Evolutionary conservation across 2,888 invertebrate species (phyloP).

Genomic region (Galerucella nymphaeae): DNA sequence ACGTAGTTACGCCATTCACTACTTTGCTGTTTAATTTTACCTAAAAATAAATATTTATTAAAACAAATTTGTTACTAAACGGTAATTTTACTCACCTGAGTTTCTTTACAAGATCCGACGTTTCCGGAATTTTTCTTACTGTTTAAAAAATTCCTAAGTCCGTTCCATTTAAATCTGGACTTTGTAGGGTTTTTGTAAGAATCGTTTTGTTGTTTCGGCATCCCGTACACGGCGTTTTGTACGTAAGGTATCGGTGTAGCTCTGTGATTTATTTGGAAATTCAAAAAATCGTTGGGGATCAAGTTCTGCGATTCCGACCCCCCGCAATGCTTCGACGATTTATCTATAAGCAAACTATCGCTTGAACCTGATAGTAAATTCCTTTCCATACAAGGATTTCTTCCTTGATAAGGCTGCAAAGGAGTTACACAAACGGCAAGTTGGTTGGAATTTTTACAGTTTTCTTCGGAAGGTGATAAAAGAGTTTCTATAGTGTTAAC

Average conservation of each 20-base stretch:
- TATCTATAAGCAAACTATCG: conserved; percentile 73
- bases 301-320: conserved; percentile 67
- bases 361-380: conserved; percentile 72
- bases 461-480: conserved; percentile 69
- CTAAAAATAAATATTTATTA: conserved; percentile 60
- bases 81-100: conserved; percentile 47
- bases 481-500: conserved; percentile 73
- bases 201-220: conserved; percentile 64
- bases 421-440: conserved; percentile 65
- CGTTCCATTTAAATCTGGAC: conserved; percentile 66
- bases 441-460: conserved; percentile 70
- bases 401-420: conserved; percentile 82
- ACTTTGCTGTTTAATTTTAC: conserved; percentile 69
- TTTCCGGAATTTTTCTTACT: conserved; percentile 51
- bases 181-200: conserved; percentile 42
- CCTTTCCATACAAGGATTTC: conserved; percentile 76
- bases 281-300: conserved; percentile 67
- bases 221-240: conserved; percentile 76
- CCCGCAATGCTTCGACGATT: conserved; percentile 71
- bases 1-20: conserved; percentile 67
- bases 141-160: conserved; percentile 65
- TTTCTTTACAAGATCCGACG: conserved; percentile 51
- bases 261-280: conserved; percentile 63
- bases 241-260: conserved; percentile 77
- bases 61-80: conserved; percentile 24